Evolutionary conservation across 2,888 invertebrate genomes (phyloP), one percentile per base, ranked within the genome.

Genomic region (Cosmopolites sordidus): DNA sequence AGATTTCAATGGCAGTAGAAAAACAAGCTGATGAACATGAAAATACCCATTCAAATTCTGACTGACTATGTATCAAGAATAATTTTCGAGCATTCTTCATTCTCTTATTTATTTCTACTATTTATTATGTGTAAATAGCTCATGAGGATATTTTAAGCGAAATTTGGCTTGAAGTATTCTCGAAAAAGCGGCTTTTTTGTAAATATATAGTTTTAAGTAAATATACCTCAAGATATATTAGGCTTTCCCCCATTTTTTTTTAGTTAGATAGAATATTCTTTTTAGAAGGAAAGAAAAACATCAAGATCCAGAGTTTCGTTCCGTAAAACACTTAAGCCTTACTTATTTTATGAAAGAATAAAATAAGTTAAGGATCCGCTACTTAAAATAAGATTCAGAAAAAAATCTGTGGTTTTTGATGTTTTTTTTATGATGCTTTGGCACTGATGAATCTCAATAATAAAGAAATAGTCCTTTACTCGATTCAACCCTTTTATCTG

Each of bases 91-190:
- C 49, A 54, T 54, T 56, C 59, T 61, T 60, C 58, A 62, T 65
- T 64, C 62, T 65, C 60, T 67, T 71, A 72, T 73, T 73, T 73
- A 73, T 73, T 73, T 70, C 68, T 71, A 68, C 66, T 74, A 74
- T 74, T 74, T 74, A 74, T 74, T 74, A 68, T 72, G 72, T 69
- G 67, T 68, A 71, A 64, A 37, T 40, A 16, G 15, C n/a, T 3
- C 8, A 33, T 12, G 33, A 6, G 16, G 15, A 40, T 16, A 40
- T 16, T 40, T 14, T 16, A 33, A 33, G 33, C 33, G 12, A 33
- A 11, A 33, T n/a, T 33, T 33, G 3, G 33, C 33, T 33, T 33
- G 4, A 12, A 33, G 11, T 33, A 12, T 33, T 33, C 12, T 12
- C n/a, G 11, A 12, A 6, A 9, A 27, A 27, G 9, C 27, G 27